These are phyloP conservation scores for Archivesica marissinica DNA, from an alignment of 1,140 invertebrate genomes.

Conservation along the genomic window DNA sequence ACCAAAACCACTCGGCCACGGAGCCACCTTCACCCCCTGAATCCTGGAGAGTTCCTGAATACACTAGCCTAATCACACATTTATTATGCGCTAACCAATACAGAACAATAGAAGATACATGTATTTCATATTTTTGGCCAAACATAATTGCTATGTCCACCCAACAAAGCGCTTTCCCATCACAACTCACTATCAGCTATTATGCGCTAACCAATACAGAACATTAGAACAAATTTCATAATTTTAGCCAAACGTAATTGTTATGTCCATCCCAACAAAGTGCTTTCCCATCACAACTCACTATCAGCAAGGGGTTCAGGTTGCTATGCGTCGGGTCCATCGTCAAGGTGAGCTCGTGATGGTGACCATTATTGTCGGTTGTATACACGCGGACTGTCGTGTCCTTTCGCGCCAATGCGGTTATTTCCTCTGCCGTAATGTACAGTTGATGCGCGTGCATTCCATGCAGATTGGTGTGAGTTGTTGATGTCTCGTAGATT, in stretches of 20 bases:
- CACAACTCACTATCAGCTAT: constrained; percentile 28
- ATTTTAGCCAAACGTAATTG: not conserved
- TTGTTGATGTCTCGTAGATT: constrained; percentile 6
- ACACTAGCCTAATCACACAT: too few relatives aligned
- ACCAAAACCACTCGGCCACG: too few relatives aligned
- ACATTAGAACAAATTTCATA: too few relatives aligned
- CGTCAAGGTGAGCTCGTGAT: constrained; percentile 38
- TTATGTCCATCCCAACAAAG: constrained; percentile 44
- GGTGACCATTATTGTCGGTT: constrained; percentile 56
- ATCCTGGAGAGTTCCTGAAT: too few relatives aligned
- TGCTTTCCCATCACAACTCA: constrained; percentile 31
- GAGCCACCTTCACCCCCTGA: too few relatives aligned
- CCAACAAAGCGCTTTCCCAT: constrained; percentile 33
- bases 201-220: too few relatives aligned
- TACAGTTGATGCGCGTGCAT: constrained; percentile 61
- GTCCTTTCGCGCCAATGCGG: not conserved
- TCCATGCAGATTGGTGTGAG: not conserved
- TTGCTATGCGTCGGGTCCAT: not conserved
- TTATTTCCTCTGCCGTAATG: constrained; percentile 47
- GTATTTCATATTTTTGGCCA: not conserved
- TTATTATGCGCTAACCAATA: too few relatives aligned
- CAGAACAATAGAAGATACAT: too few relatives aligned
- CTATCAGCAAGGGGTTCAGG: not conserved
- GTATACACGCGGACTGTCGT: constrained; percentile 37
- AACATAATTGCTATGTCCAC: constrained; percentile 16